Evolutionary conservation across 2,888 invertebrate species (phyloP).

Genomic region (Microctonus brassicae): DNA sequence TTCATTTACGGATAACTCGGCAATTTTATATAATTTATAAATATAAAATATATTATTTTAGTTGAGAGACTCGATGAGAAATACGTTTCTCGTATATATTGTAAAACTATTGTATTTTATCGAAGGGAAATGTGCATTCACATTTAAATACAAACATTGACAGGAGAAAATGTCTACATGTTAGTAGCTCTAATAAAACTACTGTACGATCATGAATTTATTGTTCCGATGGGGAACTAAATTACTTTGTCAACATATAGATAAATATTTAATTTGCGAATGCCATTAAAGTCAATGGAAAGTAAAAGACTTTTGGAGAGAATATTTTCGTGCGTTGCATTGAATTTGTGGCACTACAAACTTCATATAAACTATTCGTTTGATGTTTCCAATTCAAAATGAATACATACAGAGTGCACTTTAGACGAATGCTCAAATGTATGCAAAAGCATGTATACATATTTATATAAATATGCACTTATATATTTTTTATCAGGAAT

Average conservation of each 20-base stretch:
- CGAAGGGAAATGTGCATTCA: not conserved
- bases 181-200: not conserved
- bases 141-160: too few species aligned
- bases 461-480: conserved; percentile 9
- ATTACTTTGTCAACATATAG: too few species aligned
- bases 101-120: not conserved
- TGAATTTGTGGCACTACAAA: not conserved
- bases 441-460: conserved; percentile 51
- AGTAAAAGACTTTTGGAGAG: not conserved
- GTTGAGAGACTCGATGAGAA: not conserved
- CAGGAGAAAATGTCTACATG: not conserved
- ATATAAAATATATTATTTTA: not conserved
- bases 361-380: not conserved
- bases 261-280: not conserved
- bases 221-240: conserved; percentile 2
- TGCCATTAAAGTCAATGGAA: not conserved
- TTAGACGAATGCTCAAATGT: conserved; percentile 19
- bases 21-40: not conserved
- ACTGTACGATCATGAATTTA: not conserved
- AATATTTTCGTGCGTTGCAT: not conserved
- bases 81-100: not conserved
- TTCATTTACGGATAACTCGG: not conserved
- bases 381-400: not conserved
- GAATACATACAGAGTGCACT: conserved; percentile 45
- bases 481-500: conserved; percentile 56